phyloP scores from a whole-genome alignment of 2,888 invertebrate genomes.

The Drosophila greeni region DNA sequence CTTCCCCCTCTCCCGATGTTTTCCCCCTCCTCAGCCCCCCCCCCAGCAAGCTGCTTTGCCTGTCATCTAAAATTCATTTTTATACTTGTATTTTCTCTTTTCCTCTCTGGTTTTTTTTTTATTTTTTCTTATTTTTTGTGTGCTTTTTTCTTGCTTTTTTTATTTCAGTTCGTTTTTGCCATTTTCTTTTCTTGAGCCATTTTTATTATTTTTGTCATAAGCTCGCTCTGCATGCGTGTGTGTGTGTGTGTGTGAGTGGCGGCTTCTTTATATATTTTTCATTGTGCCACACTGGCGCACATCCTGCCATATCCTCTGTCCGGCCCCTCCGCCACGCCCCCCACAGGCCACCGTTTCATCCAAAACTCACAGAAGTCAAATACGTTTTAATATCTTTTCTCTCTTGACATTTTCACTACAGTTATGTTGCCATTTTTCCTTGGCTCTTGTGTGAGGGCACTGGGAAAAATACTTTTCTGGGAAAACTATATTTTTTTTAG shows the following conservation, averaged over 20 bases:
- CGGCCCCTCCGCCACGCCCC: background rate
- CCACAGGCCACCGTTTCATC: slow-evolving; percentile 41
- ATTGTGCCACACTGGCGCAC: slow-evolving; percentile 74
- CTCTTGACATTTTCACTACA: slow-evolving; percentile 76
- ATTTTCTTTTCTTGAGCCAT: slow-evolving; percentile 73
- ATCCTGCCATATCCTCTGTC: slow-evolving; percentile 54
- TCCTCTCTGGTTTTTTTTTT: slow-evolving; percentile 30
- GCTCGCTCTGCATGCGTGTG: slow-evolving; percentile 36
- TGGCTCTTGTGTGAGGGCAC: slow-evolving; percentile 17
- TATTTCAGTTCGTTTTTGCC: slow-evolving; percentile 53
- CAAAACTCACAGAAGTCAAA: slow-evolving; percentile 75
- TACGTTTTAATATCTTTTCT: slow-evolving; percentile 77
- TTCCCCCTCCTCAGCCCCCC: background rate
- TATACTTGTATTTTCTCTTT: slow-evolving; percentile 67
- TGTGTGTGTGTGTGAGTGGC: slow-evolving; percentile 42
- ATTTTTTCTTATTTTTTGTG: slow-evolving; percentile 27
- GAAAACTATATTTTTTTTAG: background rate
- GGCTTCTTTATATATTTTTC: slow-evolving; percentile 75
- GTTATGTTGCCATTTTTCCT: slow-evolving; percentile 73
- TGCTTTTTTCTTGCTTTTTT: slow-evolving; percentile 17
- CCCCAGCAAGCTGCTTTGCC: slow-evolving; percentile 57
- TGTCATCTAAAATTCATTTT: slow-evolving; percentile 76
- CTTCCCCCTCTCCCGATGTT: slow-evolving; percentile 35
- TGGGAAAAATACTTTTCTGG: background rate
- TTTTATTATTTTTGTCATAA: slow-evolving; percentile 75